phyloP scores from a whole-genome alignment of 2,113 vertebrate species.

The Sarotherodon lohbergeri region DNA sequence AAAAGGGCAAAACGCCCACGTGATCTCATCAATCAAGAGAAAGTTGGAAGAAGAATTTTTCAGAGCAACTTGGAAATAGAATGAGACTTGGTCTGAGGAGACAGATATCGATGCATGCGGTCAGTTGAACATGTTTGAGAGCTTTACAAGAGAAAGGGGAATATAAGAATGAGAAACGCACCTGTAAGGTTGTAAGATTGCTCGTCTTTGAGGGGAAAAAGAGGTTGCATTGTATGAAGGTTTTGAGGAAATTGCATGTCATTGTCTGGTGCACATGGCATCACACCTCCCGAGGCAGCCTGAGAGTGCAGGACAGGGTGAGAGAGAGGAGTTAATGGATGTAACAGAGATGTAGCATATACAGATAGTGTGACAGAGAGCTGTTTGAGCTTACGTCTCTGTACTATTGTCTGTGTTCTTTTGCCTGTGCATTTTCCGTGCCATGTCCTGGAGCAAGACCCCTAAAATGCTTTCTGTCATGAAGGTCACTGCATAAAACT shows the following conservation, averaged over 20 bases:
- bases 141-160: background rate
- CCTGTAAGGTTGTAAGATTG: background rate
- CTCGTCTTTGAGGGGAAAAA: background rate
- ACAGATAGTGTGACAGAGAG: slow-evolving; percentile 59
- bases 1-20: slow-evolving; percentile 13
- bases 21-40: slow-evolving; percentile 34
- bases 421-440: slow-evolving; percentile 42
- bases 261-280: background rate
- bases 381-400: slow-evolving; percentile 43
- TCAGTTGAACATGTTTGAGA: background rate
- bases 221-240: background rate
- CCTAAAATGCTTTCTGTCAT: slow-evolving; percentile 30
- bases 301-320: slow-evolving; percentile 11
- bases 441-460: slow-evolving; percentile 32
- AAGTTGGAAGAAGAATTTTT: slow-evolving; percentile 9
- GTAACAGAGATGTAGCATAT: slow-evolving; percentile 77
- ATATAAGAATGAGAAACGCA: background rate
- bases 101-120: background rate
- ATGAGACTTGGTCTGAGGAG: slow-evolving; percentile 3
- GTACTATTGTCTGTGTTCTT: slow-evolving; percentile 8
- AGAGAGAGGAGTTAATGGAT: background rate
- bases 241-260: slow-evolving; percentile 14
- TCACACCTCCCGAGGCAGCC: slow-evolving; percentile 11
- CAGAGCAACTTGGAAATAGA: background rate
- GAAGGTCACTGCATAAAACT: slow-evolving; percentile 35